Percentiles rank a stretch among this genome's conserved stretches.
Evolutionary conservation across 2,113 vertebrate species (phyloP).

Genomic region (Octodon degus): DNA sequence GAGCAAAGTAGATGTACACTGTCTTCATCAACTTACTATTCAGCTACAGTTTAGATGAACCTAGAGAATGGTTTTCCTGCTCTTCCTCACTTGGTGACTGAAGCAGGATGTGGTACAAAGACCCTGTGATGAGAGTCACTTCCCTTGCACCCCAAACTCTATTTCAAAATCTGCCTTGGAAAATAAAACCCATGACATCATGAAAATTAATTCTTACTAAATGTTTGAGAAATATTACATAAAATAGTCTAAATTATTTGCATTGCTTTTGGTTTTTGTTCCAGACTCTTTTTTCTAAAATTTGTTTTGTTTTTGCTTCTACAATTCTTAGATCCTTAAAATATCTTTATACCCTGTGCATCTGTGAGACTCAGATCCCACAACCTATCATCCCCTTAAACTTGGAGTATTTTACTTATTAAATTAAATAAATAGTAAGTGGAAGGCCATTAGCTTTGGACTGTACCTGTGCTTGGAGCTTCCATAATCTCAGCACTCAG

Average conservation of each 20-base stretch:
- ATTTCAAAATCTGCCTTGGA: background rate
- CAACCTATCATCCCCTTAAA: background rate
- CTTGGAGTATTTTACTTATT: background rate
- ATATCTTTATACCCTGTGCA: background rate
- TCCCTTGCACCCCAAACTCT: background rate
- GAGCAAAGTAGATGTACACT: background rate
- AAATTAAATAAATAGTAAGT: background rate
- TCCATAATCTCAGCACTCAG: background rate
- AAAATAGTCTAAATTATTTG: background rate
- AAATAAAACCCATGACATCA: background rate
- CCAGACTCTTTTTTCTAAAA: background rate
- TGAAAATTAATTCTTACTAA: conserved; percentile 5
- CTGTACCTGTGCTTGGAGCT: background rate
- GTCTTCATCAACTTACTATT: background rate
- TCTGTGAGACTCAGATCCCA: background rate
- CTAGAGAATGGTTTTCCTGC: background rate
- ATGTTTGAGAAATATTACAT: background rate
- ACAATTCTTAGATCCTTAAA: background rate
- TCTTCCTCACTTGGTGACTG: background rate
- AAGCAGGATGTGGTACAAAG: background rate
- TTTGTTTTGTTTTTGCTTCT: conserved; percentile 2
- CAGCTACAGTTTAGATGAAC: background rate
- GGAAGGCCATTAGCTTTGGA: background rate
- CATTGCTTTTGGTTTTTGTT: background rate
- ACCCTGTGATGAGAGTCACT: background rate